phyloP scores from a whole-genome alignment of 1,140 invertebrate genomes.

The Caenorhabditis elegans region WBcel235 BX284603.4:10039001-10039500 shows the following conservation, averaged over 20 bases:
- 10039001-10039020: slow-evolving; percentile 82
- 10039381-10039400: slow-evolving; percentile 66
- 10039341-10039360: slow-evolving; percentile 7
- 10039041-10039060: slow-evolving; percentile 69
- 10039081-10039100: slow-evolving; percentile 55
- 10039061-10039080: not conserved
- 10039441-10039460: too few relatives aligned
- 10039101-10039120: slow-evolving; percentile 69
- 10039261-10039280: not conserved
- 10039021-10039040: slow-evolving; percentile 65
- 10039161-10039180: slow-evolving; percentile 72
- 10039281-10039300: not conserved
- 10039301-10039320: not conserved
- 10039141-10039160: slow-evolving; percentile 72
- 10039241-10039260: slow-evolving; percentile 71
- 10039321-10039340: not conserved
- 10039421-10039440: slow-evolving; percentile 70
- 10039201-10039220: slow-evolving; percentile 73
- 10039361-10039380: slow-evolving; percentile 41
- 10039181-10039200: slow-evolving; percentile 73
- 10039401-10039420: slow-evolving; percentile 71
- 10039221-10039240: slow-evolving; percentile 71
- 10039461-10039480: too few relatives aligned
- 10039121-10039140: slow-evolving; percentile 66
- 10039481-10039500: too few relatives aligned